phyloP scores from a whole-genome alignment of 2,888 invertebrate genomes.

The Hyalella azteca region DNA sequence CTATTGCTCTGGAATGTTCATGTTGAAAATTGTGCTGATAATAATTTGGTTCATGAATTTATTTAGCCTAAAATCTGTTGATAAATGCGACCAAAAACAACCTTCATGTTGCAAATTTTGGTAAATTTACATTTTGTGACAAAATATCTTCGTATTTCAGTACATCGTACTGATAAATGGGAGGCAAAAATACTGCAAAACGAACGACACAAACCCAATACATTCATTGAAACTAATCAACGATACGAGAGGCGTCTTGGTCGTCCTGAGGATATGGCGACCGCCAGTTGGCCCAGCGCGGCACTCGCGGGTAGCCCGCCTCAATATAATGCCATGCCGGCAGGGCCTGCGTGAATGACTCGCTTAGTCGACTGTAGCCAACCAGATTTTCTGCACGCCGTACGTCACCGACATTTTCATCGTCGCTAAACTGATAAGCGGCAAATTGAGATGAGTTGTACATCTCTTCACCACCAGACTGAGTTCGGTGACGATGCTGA shows the following conservation, averaged over 20 bases:
- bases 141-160: no score
- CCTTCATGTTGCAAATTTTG: no score
- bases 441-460: background rate
- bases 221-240: no score
- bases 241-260: background rate
- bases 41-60: no score
- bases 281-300: slow-evolving; percentile 26
- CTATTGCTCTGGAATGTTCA: no score
- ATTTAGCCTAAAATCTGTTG: no score
- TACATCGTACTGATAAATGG: no score
- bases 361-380: background rate
- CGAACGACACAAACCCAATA: no score
- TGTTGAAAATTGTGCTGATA: no score
- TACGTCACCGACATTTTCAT: background rate
- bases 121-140: no score
- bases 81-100: no score
- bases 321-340: slow-evolving; percentile 4
- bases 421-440: background rate
- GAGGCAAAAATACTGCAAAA: no score
- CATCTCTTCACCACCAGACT: background rate
- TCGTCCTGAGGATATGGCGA: slow-evolving; percentile 28
- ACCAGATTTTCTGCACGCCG: background rate
- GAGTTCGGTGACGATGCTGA: background rate
- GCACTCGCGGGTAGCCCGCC: slow-evolving; percentile 24
- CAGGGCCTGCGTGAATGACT: background rate